Conservation (phyloP, 1,140 invertebrate species). For the Penaeus chinensis region DNA sequence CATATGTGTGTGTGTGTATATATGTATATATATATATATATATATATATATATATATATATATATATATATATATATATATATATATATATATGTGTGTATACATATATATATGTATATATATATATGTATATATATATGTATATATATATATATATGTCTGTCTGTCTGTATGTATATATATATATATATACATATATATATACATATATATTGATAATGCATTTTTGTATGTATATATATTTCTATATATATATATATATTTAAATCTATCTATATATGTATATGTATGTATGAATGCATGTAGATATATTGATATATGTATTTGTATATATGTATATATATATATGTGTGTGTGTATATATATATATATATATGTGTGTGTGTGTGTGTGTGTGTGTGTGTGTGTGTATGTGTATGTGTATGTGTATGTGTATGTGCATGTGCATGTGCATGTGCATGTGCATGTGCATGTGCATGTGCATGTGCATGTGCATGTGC, state of each 20-base stretch:
- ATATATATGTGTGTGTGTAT: background rate
- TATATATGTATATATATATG: too few relatives aligned
- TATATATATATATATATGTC: background rate
- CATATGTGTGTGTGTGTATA: background rate
- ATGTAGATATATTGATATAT: too few relatives aligned
- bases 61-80: background rate
- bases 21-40: constrained; percentile 15
- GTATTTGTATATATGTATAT: constrained; percentile 7
- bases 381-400: background rate
- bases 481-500: too few relatives aligned
- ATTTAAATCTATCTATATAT: too few relatives aligned
- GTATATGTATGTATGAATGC: too few relatives aligned
- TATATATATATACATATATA: background rate
- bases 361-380: background rate
- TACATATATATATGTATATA: too few relatives aligned
- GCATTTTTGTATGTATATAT: too few relatives aligned
- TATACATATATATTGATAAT: background rate
- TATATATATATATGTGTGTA: background rate
- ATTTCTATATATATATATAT: background rate
- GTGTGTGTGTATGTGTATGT: too few relatives aligned
- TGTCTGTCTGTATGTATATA: background rate
- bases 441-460: background rate
- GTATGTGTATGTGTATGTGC: background rate
- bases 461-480: too few relatives aligned
- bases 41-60: constrained; percentile 19